Base-by-base conservation (phyloP, 2,888 invertebrate genomes). In the Amiota communis region DNA sequence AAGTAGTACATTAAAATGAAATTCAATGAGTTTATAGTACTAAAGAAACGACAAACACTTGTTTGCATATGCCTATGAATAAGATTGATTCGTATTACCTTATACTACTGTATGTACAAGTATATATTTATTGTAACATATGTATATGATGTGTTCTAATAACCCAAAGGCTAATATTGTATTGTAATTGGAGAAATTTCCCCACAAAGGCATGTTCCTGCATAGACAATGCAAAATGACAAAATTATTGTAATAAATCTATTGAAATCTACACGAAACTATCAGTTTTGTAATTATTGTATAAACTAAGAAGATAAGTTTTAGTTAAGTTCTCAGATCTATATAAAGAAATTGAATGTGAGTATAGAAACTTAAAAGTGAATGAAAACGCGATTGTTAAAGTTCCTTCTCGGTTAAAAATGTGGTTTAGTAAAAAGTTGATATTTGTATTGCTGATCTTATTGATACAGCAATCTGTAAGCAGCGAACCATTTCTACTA, bases 161-260 rank as follows among this genome's bases (percentile, higher is more conserved):
- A 59, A 59, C 23, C 23, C 15, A 59, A 59, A 59, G 15, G 20
- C 12, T 59, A 59, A 59, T 59, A 57, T 17, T n/a, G n/a, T n/a
- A n/a, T n/a, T n/a, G 57, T 17, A 59, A 59, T 59, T 59, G 59
- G 17, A 15, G 20, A 6, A 17, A 20, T 20, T 59, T 17, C 8
- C 3, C 59, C 15, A 20, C 59, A 20, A 20, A 53, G 36, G 75
- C 85, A 84, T 85, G 85, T 85, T 86, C 83, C 85, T 85, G 85
- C 85, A 85, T 86, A 85, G 86, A 86, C 79, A 79, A 11, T n/a
- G n/a, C n/a, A n/a, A n/a, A n/a, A n/a, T n/a, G 86, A 86, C 79
- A 79, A 11, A 36, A 46, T 36, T 63, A 63, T 63, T 23, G 12
- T 36, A 11, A 63, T 17, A 63, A 63, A 63, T 63, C 23, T 48